Evolutionary conservation across 2,888 invertebrate genomes (phyloP), one percentile per base, ranked within the genome.

Genomic region (Aromia moschata): DNA sequence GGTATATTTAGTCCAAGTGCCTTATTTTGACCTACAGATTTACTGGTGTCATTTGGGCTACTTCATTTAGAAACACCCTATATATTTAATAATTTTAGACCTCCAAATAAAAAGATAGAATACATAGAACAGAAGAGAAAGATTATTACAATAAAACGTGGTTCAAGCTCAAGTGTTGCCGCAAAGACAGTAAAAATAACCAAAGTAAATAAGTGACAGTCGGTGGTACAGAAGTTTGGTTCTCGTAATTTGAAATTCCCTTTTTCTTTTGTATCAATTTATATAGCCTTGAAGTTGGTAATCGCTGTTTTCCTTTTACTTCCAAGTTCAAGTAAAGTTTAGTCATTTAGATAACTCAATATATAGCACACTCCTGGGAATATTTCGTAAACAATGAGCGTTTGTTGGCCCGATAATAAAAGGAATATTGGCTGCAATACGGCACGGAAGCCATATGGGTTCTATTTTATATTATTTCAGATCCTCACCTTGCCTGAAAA

Each of bases 301-400:
- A 38, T 38, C 17, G 37, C 38, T 49, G 38, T 20, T 49, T 49
- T 37, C 20, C 37, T 49, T 38, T 16, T 17, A 46, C 33, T 11
- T 38, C 14, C 37, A 49, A 49, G 37, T 49, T 37, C 18, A 37
- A 49, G 20, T 49, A 37, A 49, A 49, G 18, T 49, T 49, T 49
- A 18, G 37, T 33, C 37, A 49, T 49, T 49, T 49, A 49, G 49
- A 49, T 49, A 49, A 49, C 49, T 49, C 49, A 49, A 49, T 49
- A 49, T 49, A 36, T 49, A 37, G 20, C 37, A 49, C 37, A 12
- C 49, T 20, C 20, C 12, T 49, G 37, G 14, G 36, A 49, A 37
- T 36, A 10, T 49, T 49, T 49, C 20, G 5, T 33, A 33, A 33
- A 33, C 33, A 33, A 33, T 33, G 33, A 33, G n/a, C 33, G 33